These are phyloP conservation scores for Zaprionus vittiger DNA, from an alignment of 1,140 invertebrate species.

Conservation along the genomic window DNA sequence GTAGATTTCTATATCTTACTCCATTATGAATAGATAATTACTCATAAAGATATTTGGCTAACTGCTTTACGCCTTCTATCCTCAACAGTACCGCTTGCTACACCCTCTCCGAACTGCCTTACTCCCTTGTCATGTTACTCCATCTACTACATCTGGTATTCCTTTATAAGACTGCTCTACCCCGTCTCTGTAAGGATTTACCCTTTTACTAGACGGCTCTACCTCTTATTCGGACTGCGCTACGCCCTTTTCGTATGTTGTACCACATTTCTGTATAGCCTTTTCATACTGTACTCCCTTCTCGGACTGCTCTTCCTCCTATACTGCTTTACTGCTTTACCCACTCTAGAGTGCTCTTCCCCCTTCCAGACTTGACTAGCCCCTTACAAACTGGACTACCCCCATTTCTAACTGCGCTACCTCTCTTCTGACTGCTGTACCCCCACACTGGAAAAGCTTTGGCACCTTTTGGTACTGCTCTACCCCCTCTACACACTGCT, in stretches of 20 bases:
- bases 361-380: background rate
- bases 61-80: too few relatives aligned
- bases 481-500: background rate
- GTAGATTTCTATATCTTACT: too few relatives aligned
- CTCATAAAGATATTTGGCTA: too few relatives aligned
- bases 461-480: background rate
- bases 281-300: background rate
- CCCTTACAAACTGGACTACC: background rate
- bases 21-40: too few relatives aligned
- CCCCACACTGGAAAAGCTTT: background rate
- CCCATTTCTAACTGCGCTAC: background rate
- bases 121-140: background rate
- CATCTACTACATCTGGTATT: too few relatives aligned
- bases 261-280: too few relatives aligned
- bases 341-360: background rate
- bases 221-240: background rate
- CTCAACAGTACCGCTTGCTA: too few relatives aligned
- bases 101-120: background rate
- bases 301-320: background rate
- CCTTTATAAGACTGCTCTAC: background rate
- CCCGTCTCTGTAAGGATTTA: background rate
- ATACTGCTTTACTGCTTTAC: background rate
- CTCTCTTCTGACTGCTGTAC: background rate
- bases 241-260: background rate
- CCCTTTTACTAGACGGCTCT: background rate